phyloP scores from a whole-genome alignment of 2,797 vertebrate species.

The Peromyscus attwateri region DNA sequence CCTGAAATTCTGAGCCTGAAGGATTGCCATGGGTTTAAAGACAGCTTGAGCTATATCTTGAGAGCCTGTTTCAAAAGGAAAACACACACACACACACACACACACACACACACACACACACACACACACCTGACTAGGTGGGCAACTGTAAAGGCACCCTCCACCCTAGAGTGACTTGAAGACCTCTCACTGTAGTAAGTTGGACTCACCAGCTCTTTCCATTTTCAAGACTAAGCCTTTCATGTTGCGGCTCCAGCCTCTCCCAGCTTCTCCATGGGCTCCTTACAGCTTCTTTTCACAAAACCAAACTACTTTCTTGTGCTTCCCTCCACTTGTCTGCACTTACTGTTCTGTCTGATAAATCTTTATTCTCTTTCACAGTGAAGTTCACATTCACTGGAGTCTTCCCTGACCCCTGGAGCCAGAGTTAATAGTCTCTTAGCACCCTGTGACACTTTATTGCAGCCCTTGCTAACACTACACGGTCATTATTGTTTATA shows the following conservation, averaged over 20 bases:
- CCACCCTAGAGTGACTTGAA: background rate
- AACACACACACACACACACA: background rate
- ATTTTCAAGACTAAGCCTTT: background rate
- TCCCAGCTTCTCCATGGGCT: background rate
- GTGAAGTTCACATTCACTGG: background rate
- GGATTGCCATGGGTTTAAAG: background rate
- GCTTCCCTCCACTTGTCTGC: background rate
- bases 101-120: background rate
- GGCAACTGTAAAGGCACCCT: background rate
- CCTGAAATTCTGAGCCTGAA: background rate
- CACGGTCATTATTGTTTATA: background rate
- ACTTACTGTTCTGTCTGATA: background rate
- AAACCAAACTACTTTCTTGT: background rate
- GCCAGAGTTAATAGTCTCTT: slow-evolving; percentile 45
- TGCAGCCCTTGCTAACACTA: background rate
- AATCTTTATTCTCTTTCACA: slow-evolving; percentile 11
- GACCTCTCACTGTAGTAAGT: background rate
- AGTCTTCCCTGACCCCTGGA: background rate
- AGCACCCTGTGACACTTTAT: background rate
- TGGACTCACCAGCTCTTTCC: background rate
- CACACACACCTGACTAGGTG: background rate
- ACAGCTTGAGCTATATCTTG: background rate
- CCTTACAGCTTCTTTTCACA: background rate
- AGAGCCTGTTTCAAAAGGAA: background rate
- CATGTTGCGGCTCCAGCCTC: background rate